Percentiles rank a stretch among this genome's conserved stretches.
phyloP scores from a whole-genome alignment of 2,113 vertebrate species.

The Cacatua alba region DNA sequence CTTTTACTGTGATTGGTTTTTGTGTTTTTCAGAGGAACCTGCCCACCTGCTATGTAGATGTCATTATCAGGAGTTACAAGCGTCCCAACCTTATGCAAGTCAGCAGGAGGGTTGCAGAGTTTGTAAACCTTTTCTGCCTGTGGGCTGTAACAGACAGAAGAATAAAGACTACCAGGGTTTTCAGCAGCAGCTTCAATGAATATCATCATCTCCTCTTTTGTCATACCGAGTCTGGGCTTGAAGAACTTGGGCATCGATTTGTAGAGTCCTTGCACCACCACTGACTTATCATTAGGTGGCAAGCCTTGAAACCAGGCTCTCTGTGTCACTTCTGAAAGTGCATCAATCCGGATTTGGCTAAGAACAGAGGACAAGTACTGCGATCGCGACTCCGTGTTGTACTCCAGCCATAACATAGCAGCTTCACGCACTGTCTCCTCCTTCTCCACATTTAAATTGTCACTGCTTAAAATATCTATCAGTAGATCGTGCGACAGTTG shows the following conservation, averaged over 20 bases:
- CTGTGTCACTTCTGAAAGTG: constrained; percentile 97
- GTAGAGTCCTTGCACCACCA: constrained; percentile 98
- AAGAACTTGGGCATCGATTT: constrained; percentile 99
- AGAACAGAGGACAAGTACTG: constrained; percentile 97
- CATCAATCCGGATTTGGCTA: constrained; percentile 97
- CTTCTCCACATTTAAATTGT: constrained; percentile 98
- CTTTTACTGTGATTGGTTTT: constrained; percentile 88
- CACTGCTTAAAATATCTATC: constrained; percentile 95
- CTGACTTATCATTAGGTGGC: constrained; percentile 96
- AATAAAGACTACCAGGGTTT: constrained; percentile 79
- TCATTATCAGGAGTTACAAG: constrained; percentile 97
- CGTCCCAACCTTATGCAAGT: constrained; percentile 93
- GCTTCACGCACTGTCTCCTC: constrained; percentile 98
- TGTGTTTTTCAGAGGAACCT: constrained; percentile 89
- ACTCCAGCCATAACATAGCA: constrained; percentile 97
- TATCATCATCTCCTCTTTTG: constrained; percentile 99
- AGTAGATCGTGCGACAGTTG: constrained; percentile 96
- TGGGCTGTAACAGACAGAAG: constrained; percentile 95
- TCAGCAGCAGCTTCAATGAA: constrained; percentile 94
- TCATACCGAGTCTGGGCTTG: constrained; percentile 97
- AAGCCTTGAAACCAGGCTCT: constrained; percentile 98
- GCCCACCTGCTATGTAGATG: constrained; percentile 95
- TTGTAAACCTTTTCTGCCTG: constrained; percentile 98
- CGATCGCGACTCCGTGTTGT: constrained; percentile 93
- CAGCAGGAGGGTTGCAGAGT: constrained; percentile 90